A percentile compares a stretch with the other conserved stretches of the same genome.
Conservation (phyloP, 2,113 vertebrate genomes). For the Sigmodon hispidus region DNA sequence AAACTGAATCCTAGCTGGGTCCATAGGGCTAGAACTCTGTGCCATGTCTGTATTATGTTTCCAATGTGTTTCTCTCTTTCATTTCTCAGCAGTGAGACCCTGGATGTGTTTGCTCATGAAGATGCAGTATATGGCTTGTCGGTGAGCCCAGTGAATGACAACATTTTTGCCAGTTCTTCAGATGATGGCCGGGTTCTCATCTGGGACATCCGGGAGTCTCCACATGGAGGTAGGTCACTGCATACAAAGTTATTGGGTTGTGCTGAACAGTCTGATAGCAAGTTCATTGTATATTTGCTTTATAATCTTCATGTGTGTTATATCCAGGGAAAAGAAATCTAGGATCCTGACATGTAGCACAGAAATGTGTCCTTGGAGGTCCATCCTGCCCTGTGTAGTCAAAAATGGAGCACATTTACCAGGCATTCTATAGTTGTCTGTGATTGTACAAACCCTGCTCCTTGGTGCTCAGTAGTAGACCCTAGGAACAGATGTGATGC, state of each 20-base stretch:
- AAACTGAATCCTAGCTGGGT: background rate
- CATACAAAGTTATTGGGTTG: constrained; percentile 8
- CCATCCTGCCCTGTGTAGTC: background rate
- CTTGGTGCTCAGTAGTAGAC: background rate
- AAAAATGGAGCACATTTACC: background rate
- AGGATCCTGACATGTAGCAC: background rate
- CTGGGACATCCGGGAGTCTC: constrained; percentile 98
- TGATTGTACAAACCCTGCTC: background rate
- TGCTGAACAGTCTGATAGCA: constrained; percentile 41
- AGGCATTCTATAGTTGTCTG: background rate
- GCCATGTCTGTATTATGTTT: background rate
- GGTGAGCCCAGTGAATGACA: constrained; percentile 98
- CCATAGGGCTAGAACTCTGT: constrained; percentile 31
- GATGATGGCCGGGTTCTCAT: constrained; percentile 98
- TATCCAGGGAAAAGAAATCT: background rate
- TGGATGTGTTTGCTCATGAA: constrained; percentile 98
- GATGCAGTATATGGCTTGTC: constrained; percentile 99
- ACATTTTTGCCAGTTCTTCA: constrained; percentile 98
- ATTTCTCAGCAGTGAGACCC: constrained; percentile 91
- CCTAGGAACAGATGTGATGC: background rate
- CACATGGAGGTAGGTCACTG: constrained; percentile 91
- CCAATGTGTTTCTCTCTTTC: constrained; percentile 70
- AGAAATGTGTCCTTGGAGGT: background rate
- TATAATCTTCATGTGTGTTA: background rate
- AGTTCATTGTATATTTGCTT: background rate